Evolutionary conservation across 1,140 invertebrate genomes (phyloP).

Genomic region (Aphis craccivora): DNA sequence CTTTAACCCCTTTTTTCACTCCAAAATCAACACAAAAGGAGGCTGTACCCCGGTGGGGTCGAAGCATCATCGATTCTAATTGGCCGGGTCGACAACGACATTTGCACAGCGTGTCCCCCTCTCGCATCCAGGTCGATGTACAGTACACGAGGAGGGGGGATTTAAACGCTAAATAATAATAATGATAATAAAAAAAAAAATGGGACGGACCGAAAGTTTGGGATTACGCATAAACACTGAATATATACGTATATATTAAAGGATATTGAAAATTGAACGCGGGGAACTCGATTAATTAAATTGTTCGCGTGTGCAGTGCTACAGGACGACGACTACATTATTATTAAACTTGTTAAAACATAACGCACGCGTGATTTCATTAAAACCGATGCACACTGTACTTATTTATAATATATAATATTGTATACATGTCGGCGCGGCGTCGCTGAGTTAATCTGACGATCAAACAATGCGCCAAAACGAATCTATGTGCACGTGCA

Average conservation of each 20-base stretch:
- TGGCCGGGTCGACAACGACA: slow-evolving; percentile 24
- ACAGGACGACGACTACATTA: neutral
- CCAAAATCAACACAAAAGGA: slow-evolving; percentile 35
- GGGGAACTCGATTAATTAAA: slow-evolving; percentile 37
- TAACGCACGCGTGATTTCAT: slow-evolving; percentile 52
- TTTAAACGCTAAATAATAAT: slow-evolving; percentile 6
- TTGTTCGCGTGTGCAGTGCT: neutral
- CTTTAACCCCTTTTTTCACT: slow-evolving; percentile 52
- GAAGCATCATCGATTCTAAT: slow-evolving; percentile 41
- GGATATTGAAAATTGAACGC: neutral
- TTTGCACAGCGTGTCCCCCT: neutral
- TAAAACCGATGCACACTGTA: neutral
- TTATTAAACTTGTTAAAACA: slow-evolving; percentile 52
- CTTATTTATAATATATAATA: neutral
- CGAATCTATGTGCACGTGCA: neutral
- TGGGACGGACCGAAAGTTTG: neutral
- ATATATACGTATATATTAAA: slow-evolving; percentile 3
- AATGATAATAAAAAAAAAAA: slow-evolving; percentile 4
- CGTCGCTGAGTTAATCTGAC: slow-evolving; percentile 14
- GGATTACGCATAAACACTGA: slow-evolving; percentile 20
- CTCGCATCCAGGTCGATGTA: no score
- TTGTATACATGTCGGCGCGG: neutral
- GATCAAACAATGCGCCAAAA: slow-evolving; percentile 41
- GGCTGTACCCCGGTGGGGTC: slow-evolving; percentile 38
- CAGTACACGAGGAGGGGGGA: neutral